Evolutionary conservation across 2,113 vertebrate genomes (phyloP), one percentile per base, ranked within the genome.

Genomic region (Capreolus pygargus): DNA sequence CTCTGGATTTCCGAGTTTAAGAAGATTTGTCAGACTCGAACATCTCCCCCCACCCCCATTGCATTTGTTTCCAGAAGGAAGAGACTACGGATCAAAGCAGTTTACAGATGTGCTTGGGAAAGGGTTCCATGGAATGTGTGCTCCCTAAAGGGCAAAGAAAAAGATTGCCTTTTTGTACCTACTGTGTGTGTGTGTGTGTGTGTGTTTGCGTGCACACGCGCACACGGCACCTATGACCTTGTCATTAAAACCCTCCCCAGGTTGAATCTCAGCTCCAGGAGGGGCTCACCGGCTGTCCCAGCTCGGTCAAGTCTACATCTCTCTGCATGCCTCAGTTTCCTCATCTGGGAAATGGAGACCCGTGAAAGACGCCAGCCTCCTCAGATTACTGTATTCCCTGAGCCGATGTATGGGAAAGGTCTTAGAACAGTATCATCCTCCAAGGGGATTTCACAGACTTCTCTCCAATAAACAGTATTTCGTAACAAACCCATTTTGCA

Each of bases 21-120:
- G 55, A 99, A 99, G 98, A 98, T 99, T 99, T 99, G 98, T 99
- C 58, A 60, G 86, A 97, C 86, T 94, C 78, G 15, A 17, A 25
- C 87, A 15, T 3, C 47, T 74, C 25, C 25, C 47, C 2, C 43
- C 28, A 14, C 78, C 8, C 7, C 28, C 45, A 39, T 1, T 27
- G 52, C 15, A 13, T n/a, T 4, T 33, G 30, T 78, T 76, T 76
- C 36, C 12, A 2, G 91, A 54, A 85, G 12, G 36, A 64, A 64
- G 21, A 10, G 17, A 55, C 27, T 0, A 14, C 1, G 19, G 12
- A 67, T 14, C 12, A 9, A 39, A 45, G 61, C 30, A 4, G 52
- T 54, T 55, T 84, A 55, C 70, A 82, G 45, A 21, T 25, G n/a
- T 4, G 28, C 33, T 55, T 14, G 15, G 23, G 52, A 67, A 54